A percentile compares a stretch with the other conserved stretches of the same genome.
Conservation (phyloP, 2,113 vertebrate species). For the Panurus biarmicus region DNA sequence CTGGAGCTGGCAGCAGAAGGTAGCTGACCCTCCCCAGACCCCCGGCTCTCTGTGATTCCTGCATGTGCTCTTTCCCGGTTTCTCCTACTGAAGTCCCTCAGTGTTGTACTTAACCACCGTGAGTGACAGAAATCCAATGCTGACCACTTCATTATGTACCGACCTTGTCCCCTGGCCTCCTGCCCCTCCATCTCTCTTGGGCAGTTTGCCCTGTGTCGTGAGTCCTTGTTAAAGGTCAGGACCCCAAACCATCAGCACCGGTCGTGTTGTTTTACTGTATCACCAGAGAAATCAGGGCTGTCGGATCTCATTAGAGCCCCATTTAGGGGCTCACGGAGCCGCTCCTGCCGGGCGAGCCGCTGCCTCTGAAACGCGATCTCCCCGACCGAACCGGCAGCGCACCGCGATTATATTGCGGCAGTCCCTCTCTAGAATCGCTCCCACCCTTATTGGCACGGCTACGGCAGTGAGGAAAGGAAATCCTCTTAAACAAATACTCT, state of each 20-base stretch:
- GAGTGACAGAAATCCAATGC: constrained; percentile 97
- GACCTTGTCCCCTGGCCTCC: constrained; percentile 77
- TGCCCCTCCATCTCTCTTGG: constrained; percentile 72
- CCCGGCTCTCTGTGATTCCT: constrained; percentile 22
- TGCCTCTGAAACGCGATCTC: constrained; percentile 52
- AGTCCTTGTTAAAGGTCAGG: constrained; percentile 81
- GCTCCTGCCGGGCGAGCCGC: too few relatives aligned
- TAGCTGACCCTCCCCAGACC: background rate
- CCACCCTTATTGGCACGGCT: constrained; percentile 24
- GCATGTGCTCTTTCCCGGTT: constrained; percentile 41
- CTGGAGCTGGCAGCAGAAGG: background rate
- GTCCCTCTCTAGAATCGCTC: constrained; percentile 4
- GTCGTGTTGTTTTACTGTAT: constrained; percentile 64
- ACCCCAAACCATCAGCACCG: constrained; percentile 72
- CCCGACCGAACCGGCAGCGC: background rate
- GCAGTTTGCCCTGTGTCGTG: constrained; percentile 78
- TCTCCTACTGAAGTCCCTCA: constrained; percentile 36
- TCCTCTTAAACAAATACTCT: constrained; percentile 11
- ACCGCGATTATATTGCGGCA: constrained; percentile 19
- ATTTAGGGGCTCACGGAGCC: too few relatives aligned
- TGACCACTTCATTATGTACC: constrained; percentile 89
- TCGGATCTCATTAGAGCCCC: constrained; percentile 64
- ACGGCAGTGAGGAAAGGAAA: constrained; percentile 29
- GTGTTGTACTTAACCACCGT: constrained; percentile 57
- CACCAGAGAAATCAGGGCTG: constrained; percentile 68